A percentile compares a stretch with the other conserved stretches of the same genome.
Evolutionary conservation across 1,140 invertebrate genomes (phyloP).

Genomic region (Camponotus vicinus): DNA sequence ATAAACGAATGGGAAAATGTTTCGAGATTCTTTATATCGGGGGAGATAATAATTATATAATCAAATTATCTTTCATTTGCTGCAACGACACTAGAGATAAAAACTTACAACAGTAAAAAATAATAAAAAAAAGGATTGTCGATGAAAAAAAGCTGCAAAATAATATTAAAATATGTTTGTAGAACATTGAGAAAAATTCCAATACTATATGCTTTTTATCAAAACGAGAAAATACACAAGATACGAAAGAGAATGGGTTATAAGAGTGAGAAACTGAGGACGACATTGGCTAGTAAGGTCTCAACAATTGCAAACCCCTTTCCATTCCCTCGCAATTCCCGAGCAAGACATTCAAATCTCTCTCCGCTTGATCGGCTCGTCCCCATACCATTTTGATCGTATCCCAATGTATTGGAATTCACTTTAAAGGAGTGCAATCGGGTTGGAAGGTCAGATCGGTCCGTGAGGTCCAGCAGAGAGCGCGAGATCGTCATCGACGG

Average conservation of each 20-base stretch:
- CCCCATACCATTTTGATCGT: slow-evolving; percentile 72
- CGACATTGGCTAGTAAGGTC: slow-evolving; percentile 45
- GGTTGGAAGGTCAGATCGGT: slow-evolving; percentile 14
- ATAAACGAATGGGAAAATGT: no score
- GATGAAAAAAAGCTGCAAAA: background rate
- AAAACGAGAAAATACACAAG: background rate
- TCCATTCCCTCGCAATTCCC: slow-evolving; percentile 70
- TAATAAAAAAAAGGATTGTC: background rate
- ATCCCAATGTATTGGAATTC: slow-evolving; percentile 79
- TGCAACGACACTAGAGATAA: background rate
- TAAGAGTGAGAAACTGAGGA: background rate
- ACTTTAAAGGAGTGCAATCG: slow-evolving; percentile 66
- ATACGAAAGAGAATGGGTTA: slow-evolving; percentile 25
- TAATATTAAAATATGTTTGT: no score
- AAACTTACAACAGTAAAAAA: no score
- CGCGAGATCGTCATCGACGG: slow-evolving; percentile 56
- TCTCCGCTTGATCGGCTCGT: slow-evolving; percentile 37
- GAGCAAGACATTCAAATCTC: slow-evolving; percentile 79
- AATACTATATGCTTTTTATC: slow-evolving; percentile 19
- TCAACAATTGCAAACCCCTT: slow-evolving; percentile 62
- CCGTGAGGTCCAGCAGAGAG: slow-evolving; percentile 26
- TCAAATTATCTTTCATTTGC: background rate
- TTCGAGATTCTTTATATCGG: background rate
- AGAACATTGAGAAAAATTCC: background rate
- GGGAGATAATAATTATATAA: background rate